Conservation (phyloP, 2,113 vertebrate species). For the Puntigrus tetrazona region DNA sequence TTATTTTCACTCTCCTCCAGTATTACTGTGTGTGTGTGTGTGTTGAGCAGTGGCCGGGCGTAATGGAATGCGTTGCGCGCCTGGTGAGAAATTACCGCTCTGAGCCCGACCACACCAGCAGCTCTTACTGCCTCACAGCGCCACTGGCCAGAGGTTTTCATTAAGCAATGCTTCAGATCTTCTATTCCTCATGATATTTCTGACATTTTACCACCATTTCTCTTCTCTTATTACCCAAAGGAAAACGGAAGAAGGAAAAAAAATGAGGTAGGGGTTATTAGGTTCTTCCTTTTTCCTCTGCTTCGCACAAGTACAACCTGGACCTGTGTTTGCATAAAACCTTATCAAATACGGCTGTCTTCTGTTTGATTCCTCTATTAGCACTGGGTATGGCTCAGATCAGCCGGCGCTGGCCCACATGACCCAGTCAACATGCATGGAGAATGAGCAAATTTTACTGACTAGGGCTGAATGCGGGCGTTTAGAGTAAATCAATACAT, state of each 20-base stretch:
- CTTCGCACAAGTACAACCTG: slow-evolving; percentile 54
- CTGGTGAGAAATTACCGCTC: slow-evolving; percentile 66
- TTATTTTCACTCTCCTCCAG: slow-evolving; percentile 41
- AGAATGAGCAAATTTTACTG: slow-evolving; percentile 26
- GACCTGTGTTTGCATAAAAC: slow-evolving; percentile 54
- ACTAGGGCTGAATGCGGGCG: slow-evolving; percentile 16
- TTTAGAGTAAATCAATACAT: slow-evolving; percentile 58
- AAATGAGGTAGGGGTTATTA: slow-evolving; percentile 61
- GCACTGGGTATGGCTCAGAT: slow-evolving; percentile 39
- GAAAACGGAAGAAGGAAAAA: slow-evolving; percentile 50
- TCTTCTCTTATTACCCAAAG: slow-evolving; percentile 71
- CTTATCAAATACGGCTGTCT: slow-evolving; percentile 52
- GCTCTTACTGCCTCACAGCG: slow-evolving; percentile 48
- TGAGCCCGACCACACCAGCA: slow-evolving; percentile 57
- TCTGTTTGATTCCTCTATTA: slow-evolving; percentile 65
- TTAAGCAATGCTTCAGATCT: slow-evolving; percentile 70
- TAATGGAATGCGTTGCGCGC: slow-evolving; percentile 58
- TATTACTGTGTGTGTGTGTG: slow-evolving; percentile 26
- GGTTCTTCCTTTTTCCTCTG: slow-evolving; percentile 36
- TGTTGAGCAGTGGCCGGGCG: slow-evolving; percentile 17
- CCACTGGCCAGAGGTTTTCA: slow-evolving; percentile 73
- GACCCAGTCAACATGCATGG: slow-evolving; percentile 47
- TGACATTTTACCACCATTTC: slow-evolving; percentile 70
- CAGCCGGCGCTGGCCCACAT: slow-evolving; percentile 26
- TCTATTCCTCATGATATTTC: slow-evolving; percentile 69